Percentiles rank a stretch among this genome's conserved stretches.
Evolutionary conservation across 2,888 invertebrate genomes (phyloP).

Genomic region (Mermis nigrescens): DNA sequence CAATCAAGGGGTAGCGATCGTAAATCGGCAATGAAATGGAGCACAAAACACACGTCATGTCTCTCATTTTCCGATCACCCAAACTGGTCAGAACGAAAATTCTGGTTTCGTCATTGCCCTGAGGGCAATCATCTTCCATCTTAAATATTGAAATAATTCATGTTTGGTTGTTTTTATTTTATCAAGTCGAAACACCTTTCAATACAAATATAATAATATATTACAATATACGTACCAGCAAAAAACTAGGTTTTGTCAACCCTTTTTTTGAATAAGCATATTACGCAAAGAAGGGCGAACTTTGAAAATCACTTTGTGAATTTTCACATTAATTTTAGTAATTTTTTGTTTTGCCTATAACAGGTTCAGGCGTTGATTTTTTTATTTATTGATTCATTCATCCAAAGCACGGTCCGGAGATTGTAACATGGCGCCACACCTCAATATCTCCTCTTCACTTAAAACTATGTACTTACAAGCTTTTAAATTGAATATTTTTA

Average conservation of each 20-base stretch:
- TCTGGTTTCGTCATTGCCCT: slow-evolving; percentile 90
- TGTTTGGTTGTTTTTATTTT: background rate
- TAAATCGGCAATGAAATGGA: slow-evolving; percentile 72
- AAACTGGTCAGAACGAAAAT: slow-evolving; percentile 83
- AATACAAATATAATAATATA: slow-evolving; percentile 21
- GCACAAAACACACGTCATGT: slow-evolving; percentile 68
- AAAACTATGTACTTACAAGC: too few species aligned
- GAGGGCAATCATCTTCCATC: slow-evolving; percentile 95
- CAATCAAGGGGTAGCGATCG: slow-evolving; percentile 86
- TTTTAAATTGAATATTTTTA: too few species aligned
- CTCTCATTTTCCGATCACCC: slow-evolving; percentile 64
- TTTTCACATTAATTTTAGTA: too few species aligned
- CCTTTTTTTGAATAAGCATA: too few species aligned
- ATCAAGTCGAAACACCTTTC: slow-evolving; percentile 35
- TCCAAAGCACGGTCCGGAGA: too few species aligned
- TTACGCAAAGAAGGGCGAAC: too few species aligned
- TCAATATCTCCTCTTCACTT: too few species aligned
- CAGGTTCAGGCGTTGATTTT: too few species aligned
- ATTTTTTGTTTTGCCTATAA: too few species aligned
- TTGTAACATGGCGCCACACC: too few species aligned
- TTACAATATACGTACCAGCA: background rate
- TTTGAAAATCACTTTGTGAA: too few species aligned
- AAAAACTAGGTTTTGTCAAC: background rate
- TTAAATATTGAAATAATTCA: slow-evolving; percentile 31
- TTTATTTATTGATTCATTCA: too few species aligned